Percentiles rank a stretch among this genome's conserved stretches.
Evolutionary conservation across 1,140 invertebrate species (phyloP).

Genomic region (Coelopa frigida): DNA sequence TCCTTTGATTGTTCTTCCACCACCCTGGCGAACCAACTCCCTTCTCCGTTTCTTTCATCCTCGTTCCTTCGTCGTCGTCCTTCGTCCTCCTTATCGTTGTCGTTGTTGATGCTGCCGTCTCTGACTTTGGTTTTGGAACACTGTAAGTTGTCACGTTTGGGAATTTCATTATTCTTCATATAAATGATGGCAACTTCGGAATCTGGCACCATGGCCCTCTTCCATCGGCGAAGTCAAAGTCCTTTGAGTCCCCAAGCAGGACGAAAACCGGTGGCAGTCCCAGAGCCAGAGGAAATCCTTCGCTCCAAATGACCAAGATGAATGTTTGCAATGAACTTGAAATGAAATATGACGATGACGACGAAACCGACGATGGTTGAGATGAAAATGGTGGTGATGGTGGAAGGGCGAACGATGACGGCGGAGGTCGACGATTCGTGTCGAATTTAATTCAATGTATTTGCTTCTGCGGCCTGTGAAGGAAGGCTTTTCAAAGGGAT

Average conservation of each 20-base stretch:
- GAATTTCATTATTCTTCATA: conserved; percentile 13
- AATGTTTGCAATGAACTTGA: conserved; percentile 17
- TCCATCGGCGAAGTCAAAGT: too few species aligned
- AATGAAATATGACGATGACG: conserved; percentile 13
- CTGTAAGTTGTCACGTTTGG: conserved; percentile 12
- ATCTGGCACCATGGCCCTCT: conserved; percentile 9
- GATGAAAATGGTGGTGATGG: conserved; percentile 1
- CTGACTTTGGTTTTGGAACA: not conserved
- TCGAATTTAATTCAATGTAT: too few species aligned
- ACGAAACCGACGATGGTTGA: not conserved
- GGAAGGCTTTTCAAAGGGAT: too few species aligned
- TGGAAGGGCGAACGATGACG: not conserved
- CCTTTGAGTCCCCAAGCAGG: conserved; percentile 1
- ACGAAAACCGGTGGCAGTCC: not conserved
- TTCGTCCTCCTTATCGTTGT: too few species aligned
- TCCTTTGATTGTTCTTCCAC: too few species aligned
- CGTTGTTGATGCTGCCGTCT: not conserved
- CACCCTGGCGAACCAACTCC: too few species aligned
- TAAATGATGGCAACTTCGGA: conserved; percentile 12
- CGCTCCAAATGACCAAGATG: conserved; percentile 8
- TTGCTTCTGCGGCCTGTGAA: too few species aligned
- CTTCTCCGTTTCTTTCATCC: conserved; percentile 1
- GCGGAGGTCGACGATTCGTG: too few species aligned
- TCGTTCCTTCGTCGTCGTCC: not conserved
- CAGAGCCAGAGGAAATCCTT: not conserved